Percentiles rank a stretch among this genome's conserved stretches.
These are phyloP conservation scores for Buphagus erythrorhynchus DNA, from an alignment of 2,797 vertebrate genomes.

Conservation along the genomic window DNA sequence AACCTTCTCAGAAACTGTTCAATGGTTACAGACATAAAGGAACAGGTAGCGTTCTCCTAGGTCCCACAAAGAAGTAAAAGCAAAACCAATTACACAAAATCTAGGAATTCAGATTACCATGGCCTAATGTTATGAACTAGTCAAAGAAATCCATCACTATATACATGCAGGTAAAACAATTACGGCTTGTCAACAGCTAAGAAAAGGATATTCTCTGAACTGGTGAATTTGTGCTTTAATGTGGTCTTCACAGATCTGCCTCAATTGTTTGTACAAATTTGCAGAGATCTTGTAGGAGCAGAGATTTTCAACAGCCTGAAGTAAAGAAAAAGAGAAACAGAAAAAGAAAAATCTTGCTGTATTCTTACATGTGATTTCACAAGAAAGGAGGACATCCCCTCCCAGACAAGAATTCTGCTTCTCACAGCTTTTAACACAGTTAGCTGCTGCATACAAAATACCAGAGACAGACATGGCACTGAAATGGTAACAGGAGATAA, in stretches of 20 bases:
- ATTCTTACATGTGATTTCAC: background rate
- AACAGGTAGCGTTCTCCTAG: background rate
- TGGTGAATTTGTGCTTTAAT: slow-evolving; percentile 99
- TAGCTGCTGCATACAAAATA: background rate
- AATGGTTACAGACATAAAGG: background rate
- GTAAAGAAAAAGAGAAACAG: slow-evolving; percentile 15
- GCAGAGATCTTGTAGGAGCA: slow-evolving; percentile 99
- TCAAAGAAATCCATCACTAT: background rate
- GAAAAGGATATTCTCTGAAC: slow-evolving; percentile 99
- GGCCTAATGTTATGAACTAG: background rate
- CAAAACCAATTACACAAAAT: background rate
- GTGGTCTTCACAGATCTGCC: slow-evolving; percentile 97
- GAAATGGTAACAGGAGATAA: background rate
- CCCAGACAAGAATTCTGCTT: background rate
- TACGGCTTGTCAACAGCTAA: background rate
- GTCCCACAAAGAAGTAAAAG: background rate
- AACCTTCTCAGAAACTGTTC: background rate
- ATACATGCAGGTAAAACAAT: background rate
- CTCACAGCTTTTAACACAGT: background rate
- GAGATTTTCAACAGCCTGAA: slow-evolving; percentile 97
- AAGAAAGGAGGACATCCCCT: background rate
- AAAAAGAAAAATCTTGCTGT: background rate
- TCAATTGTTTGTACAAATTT: slow-evolving; percentile 96
- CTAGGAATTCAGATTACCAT: background rate
- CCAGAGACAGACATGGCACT: background rate